Conservation (phyloP, 2,888 invertebrate genomes). For the Coelogynopora nodosa region DNA sequence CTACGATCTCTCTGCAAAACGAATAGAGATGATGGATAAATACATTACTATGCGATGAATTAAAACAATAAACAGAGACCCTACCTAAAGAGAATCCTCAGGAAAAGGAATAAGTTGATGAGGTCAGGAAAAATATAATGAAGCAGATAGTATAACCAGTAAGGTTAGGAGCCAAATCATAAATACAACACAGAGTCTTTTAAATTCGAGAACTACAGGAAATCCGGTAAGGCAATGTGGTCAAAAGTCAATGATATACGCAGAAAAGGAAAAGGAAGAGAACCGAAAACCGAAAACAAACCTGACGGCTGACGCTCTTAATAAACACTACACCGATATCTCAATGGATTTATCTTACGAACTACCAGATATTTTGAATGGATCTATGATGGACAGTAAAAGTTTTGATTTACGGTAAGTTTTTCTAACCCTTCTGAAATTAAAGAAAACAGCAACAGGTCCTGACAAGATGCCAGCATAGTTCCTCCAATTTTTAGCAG, state of each 20-base stretch:
- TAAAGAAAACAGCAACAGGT: slow-evolving; percentile 21
- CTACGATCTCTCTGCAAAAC: neutral
- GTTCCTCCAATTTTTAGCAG: neutral
- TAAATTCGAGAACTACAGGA: too few relatives aligned
- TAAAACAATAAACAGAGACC: neutral
- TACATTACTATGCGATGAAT: neutral
- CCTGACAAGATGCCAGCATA: neutral
- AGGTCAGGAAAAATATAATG: neutral
- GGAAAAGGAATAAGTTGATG: slow-evolving; percentile 24
- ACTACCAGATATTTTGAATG: slow-evolving; percentile 12
- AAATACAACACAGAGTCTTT: neutral
- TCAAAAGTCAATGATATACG: slow-evolving; percentile 20
- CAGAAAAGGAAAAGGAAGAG: neutral
- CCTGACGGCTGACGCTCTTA: slow-evolving; percentile 17
- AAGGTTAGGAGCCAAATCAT: slow-evolving; percentile 4
- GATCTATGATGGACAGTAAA: neutral
- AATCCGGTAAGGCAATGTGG: slow-evolving; percentile 2
- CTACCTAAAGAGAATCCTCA: neutral
- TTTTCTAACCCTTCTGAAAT: neutral
- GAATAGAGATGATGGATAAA: neutral
- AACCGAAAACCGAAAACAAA: neutral
- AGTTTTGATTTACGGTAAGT: slow-evolving; percentile 7
- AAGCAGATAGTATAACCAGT: slow-evolving; percentile 12
- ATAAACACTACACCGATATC: slow-evolving; percentile 4
- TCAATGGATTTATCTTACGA: slow-evolving; percentile 18